Conservation (phyloP, 2,113 vertebrate species). For the Mus spicilegus region DNA sequence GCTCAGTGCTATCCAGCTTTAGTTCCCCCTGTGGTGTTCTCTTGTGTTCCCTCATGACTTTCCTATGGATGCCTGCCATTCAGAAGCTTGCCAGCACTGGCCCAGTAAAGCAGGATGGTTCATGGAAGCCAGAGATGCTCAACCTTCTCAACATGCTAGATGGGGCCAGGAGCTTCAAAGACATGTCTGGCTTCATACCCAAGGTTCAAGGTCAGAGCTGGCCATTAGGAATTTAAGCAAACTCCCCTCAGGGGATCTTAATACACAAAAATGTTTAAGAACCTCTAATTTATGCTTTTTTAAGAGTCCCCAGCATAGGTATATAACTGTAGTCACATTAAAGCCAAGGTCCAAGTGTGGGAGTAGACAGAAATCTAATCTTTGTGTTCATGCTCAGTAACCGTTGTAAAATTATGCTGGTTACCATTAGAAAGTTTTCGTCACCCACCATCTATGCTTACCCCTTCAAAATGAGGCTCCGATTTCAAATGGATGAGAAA, state of each 20-base stretch:
- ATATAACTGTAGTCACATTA: background rate
- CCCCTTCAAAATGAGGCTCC: constrained; percentile 32
- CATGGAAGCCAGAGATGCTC: background rate
- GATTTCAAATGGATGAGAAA: constrained; percentile 45
- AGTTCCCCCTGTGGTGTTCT: background rate
- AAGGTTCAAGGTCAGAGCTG: background rate
- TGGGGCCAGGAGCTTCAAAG: background rate
- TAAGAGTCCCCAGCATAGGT: background rate
- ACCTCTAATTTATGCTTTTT: background rate
- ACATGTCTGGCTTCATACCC: background rate
- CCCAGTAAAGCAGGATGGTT: background rate
- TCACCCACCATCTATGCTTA: background rate
- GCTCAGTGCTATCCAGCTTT: background rate
- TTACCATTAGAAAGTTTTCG: background rate
- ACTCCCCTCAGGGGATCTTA: background rate
- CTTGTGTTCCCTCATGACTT: background rate
- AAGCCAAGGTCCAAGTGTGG: background rate
- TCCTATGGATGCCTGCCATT: rapidly evolving
- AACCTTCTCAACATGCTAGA: background rate
- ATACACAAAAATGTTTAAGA: constrained; percentile 9
- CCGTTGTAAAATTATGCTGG: constrained; percentile 22
- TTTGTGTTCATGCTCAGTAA: background rate
- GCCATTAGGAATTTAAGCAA: background rate
- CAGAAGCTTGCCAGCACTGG: background rate
- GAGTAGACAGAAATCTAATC: background rate